phyloP scores from a whole-genome alignment of 1,140 invertebrate genomes.

The Drosophila simulans region DNA sequence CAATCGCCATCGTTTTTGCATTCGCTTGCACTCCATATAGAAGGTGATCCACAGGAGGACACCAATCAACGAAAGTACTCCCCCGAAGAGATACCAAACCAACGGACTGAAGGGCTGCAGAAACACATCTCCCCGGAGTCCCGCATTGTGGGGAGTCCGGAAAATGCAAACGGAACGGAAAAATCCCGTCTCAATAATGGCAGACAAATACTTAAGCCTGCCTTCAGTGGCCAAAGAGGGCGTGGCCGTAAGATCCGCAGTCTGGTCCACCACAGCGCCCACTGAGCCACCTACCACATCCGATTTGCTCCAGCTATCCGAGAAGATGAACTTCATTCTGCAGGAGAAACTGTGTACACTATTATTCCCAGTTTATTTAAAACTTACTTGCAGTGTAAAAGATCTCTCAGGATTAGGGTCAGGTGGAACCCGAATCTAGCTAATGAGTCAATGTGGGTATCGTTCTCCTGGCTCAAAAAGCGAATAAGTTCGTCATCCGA shows the following conservation, averaged over 20 bases:
- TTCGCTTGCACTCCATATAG: constrained; percentile 53
- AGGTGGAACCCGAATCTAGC: constrained; percentile 68
- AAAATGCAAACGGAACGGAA: constrained; percentile 74
- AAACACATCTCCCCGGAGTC: constrained; percentile 66
- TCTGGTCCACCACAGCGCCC: constrained; percentile 56
- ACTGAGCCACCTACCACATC: constrained; percentile 62
- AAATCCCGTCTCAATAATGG: constrained; percentile 62
- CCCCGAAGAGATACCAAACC: constrained; percentile 69
- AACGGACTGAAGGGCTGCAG: constrained; percentile 64
- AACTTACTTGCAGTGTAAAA: constrained; percentile 57
- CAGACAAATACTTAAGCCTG: constrained; percentile 55
- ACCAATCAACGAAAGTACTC: constrained; percentile 43
- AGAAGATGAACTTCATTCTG: constrained; percentile 62
- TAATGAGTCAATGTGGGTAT: constrained; percentile 58
- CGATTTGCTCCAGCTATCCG: constrained; percentile 63
- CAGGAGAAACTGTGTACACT: not conserved
- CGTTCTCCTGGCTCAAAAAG: constrained; percentile 49
- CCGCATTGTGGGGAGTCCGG: constrained; percentile 74
- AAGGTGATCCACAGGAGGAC: constrained; percentile 69
- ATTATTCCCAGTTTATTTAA: accelerated
- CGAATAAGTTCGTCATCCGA: constrained; percentile 29
- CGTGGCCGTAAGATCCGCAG: constrained; percentile 60
- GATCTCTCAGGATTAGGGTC: constrained; percentile 39
- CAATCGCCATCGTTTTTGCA: constrained; percentile 37
- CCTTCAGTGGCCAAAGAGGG: constrained; percentile 54